These are phyloP conservation scores for Drusus annulatus DNA, from an alignment of 1,140 invertebrate genomes.

Conservation along the genomic window DNA sequence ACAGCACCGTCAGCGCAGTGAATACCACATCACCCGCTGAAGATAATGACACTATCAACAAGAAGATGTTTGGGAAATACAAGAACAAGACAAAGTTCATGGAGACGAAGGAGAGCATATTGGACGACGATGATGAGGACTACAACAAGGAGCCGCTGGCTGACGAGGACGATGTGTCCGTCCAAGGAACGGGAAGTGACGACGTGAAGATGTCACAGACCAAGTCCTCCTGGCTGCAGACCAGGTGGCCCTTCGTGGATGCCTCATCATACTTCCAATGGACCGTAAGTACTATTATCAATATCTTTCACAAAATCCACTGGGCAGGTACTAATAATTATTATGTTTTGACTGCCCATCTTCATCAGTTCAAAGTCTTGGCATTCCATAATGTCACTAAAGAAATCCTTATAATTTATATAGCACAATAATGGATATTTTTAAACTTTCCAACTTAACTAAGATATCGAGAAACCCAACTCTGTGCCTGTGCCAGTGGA, in stretches of 20 bases:
- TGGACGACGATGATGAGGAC: constrained; percentile 67
- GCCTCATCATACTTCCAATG: constrained; percentile 77
- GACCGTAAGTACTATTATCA: constrained; percentile 69
- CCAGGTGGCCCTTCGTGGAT: constrained; percentile 75
- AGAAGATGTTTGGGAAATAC: constrained; percentile 11
- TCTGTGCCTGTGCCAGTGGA: too few species aligned
- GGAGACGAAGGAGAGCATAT: constrained; percentile 60
- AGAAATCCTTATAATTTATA: too few species aligned
- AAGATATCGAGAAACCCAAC: too few species aligned
- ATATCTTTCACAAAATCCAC: too few species aligned
- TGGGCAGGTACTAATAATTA: too few species aligned
- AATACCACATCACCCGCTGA: constrained; percentile 4
- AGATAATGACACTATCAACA: neutral
- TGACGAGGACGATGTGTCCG: constrained; percentile 67
- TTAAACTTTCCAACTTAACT: too few species aligned
- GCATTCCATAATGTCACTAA: too few species aligned
- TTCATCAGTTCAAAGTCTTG: too few species aligned
- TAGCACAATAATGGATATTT: too few species aligned
- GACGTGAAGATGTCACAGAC: constrained; percentile 67
- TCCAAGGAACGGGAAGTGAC: constrained; percentile 56
- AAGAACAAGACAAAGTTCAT: constrained; percentile 61
- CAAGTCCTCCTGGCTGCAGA: constrained; percentile 60
- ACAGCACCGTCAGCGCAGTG: neutral
- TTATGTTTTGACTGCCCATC: too few species aligned
- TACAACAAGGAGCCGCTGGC: constrained; percentile 66